phyloP scores from a whole-genome alignment of 2,797 vertebrate species.

The Heteromormyrus szaboi region DNA sequence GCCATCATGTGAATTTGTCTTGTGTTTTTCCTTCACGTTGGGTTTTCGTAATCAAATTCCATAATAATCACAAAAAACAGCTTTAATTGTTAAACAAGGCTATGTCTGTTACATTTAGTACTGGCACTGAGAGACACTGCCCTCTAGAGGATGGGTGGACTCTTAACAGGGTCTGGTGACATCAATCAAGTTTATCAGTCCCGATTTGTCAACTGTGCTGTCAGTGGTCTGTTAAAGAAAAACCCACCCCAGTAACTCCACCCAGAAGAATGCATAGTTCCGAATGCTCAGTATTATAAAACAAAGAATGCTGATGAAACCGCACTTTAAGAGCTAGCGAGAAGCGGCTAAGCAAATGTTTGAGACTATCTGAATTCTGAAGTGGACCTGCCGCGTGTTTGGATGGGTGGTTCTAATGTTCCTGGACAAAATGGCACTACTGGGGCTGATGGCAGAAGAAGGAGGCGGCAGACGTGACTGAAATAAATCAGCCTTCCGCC shows the following conservation, averaged over 20 bases:
- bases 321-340: background rate
- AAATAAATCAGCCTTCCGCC: background rate
- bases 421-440: background rate
- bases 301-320: background rate
- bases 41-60: background rate
- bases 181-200: background rate
- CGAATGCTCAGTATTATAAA: background rate
- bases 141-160: background rate
- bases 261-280: background rate
- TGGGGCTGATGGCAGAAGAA: background rate
- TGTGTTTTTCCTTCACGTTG: background rate
- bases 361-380: background rate
- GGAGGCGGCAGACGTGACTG: background rate
- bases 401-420: background rate
- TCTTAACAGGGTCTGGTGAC: background rate
- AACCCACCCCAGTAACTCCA: background rate
- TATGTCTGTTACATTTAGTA: background rate
- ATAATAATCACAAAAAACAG: background rate
- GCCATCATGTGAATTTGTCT: background rate
- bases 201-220: background rate
- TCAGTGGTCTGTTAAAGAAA: background rate
- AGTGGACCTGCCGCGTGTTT: background rate
- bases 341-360: background rate
- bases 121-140: background rate
- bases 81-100: background rate